These are phyloP conservation scores for Creontiades dilutus DNA, from an alignment of 2,888 invertebrate species.

Conservation along the genomic window DNA sequence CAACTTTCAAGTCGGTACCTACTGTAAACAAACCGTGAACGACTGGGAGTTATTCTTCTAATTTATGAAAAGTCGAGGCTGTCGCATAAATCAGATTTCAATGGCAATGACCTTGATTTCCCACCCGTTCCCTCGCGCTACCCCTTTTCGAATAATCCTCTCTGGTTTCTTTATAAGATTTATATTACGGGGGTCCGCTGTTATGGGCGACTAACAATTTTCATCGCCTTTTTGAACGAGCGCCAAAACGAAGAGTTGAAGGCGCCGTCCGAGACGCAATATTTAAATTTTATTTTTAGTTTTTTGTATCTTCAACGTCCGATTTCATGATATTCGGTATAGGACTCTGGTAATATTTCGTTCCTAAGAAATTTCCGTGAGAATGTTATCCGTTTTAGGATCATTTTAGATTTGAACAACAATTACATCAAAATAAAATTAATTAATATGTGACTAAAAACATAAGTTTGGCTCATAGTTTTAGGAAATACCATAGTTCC, in stretches of 20 bases:
- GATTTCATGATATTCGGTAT: too few relatives aligned
- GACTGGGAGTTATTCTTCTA: neutral
- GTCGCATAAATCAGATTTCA: neutral
- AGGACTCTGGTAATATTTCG: too few relatives aligned
- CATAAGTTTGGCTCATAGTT: too few relatives aligned
- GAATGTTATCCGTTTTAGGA: too few relatives aligned
- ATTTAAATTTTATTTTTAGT: neutral
- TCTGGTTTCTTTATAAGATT: slow-evolving; percentile 28
- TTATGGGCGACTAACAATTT: neutral
- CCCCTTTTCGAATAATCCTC: neutral
- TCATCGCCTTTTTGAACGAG: neutral
- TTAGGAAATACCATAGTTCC: too few relatives aligned
- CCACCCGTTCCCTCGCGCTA: neutral
- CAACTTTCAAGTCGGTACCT: neutral
- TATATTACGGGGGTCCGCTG: slow-evolving; percentile 6
- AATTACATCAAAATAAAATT: too few relatives aligned
- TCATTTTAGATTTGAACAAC: too few relatives aligned
- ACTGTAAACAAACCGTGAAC: too few relatives aligned
- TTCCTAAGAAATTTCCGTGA: too few relatives aligned
- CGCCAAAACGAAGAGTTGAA: neutral
- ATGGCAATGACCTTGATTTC: neutral
- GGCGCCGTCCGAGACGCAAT: neutral
- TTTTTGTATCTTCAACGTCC: too few relatives aligned
- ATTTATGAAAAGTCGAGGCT: neutral
- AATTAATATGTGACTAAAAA: too few relatives aligned